A percentile compares a stretch with the other conserved stretches of the same genome.
Conservation (phyloP, 1,140 invertebrate genomes). For the Choristoneura fumiferana region DNA sequence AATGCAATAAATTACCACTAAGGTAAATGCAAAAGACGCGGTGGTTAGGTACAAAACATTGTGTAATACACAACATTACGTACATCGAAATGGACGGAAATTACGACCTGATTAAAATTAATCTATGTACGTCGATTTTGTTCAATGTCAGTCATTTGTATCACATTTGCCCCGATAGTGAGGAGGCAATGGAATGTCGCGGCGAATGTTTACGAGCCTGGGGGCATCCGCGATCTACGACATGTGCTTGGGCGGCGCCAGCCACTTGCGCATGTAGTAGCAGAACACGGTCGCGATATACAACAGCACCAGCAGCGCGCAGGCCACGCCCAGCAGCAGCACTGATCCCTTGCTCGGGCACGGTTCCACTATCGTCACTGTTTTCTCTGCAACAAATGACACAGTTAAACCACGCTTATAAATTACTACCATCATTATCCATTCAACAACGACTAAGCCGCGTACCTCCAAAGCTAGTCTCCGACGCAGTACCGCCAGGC, state of each 20-base stretch:
- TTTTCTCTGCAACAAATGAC: conserved; percentile 85
- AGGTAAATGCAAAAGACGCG: conserved; percentile 63
- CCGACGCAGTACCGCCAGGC: conserved; percentile 77
- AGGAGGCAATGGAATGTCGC: not conserved
- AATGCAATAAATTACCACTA: conserved; percentile 66
- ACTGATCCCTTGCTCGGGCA: conserved; percentile 95
- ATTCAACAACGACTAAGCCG: not conserved
- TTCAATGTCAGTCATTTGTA: conserved; percentile 58
- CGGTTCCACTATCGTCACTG: conserved; percentile 90
- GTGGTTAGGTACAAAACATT: conserved; percentile 51
- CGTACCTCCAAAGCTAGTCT: conserved; percentile 87
- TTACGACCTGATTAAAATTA: conserved; percentile 32
- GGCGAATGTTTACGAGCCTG: not conserved
- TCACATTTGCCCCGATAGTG: conserved; percentile 55
- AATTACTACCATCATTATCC: too few species aligned
- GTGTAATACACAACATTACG: conserved; percentile 33
- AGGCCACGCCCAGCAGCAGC: conserved; percentile 91
- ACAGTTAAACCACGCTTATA: conserved; percentile 16
- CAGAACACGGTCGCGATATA: conserved; percentile 94
- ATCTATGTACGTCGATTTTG: conserved; percentile 28
- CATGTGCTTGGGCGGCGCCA: conserved; percentile 89
- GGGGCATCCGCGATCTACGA: conserved; percentile 80
- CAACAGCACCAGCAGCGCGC: conserved; percentile 92
- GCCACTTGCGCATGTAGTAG: conserved; percentile 95
- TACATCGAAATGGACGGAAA: conserved; percentile 46